Percentiles rank a stretch among this genome's conserved stretches.
These are phyloP conservation scores for Camponotus pennsylvanicus DNA, from an alignment of 1,140 invertebrate genomes.

Conservation along the genomic window DNA sequence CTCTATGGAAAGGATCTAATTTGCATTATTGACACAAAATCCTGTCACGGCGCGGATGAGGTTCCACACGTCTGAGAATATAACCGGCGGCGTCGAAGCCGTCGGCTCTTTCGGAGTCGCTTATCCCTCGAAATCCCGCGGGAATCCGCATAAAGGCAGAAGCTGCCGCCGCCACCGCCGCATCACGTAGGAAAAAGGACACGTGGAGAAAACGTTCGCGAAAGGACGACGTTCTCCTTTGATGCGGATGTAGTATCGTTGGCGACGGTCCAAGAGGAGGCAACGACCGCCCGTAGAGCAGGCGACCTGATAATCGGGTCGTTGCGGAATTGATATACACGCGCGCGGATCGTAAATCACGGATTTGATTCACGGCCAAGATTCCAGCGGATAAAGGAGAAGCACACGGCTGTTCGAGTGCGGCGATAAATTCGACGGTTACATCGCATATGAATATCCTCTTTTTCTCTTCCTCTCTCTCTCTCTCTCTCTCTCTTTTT, in stretches of 20 bases:
- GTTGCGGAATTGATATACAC: conserved; percentile 82
- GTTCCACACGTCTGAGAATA: conserved; percentile 23
- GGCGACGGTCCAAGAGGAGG: conserved; percentile 77
- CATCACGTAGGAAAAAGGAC: conserved; percentile 32
- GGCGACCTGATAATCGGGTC: conserved; percentile 81
- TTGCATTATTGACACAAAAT: conserved; percentile 61
- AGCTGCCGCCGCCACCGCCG: background rate
- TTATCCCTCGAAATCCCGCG: conserved; percentile 49
- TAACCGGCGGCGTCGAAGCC: background rate
- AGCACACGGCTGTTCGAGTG: conserved; percentile 42
- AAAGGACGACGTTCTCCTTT: conserved; percentile 30
- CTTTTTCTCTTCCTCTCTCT: background rate
- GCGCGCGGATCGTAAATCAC: conserved; percentile 74
- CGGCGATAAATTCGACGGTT: conserved; percentile 72
- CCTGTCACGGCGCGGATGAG: conserved; percentile 1
- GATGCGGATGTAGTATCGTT: conserved; percentile 67
- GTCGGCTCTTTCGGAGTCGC: conserved; percentile 1
- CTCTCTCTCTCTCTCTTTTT: background rate
- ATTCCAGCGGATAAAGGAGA: conserved; percentile 72
- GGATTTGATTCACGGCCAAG: conserved; percentile 82
- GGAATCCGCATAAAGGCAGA: conserved; percentile 31
- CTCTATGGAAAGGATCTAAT: conserved; percentile 29
- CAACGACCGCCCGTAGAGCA: conserved; percentile 66
- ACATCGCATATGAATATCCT: conserved; percentile 58
- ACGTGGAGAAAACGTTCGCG: background rate